A percentile compares a stretch with the other conserved stretches of the same genome.
Conservation (phyloP, 2,797 vertebrate species). For the Pygocentrus nattereri region DNA sequence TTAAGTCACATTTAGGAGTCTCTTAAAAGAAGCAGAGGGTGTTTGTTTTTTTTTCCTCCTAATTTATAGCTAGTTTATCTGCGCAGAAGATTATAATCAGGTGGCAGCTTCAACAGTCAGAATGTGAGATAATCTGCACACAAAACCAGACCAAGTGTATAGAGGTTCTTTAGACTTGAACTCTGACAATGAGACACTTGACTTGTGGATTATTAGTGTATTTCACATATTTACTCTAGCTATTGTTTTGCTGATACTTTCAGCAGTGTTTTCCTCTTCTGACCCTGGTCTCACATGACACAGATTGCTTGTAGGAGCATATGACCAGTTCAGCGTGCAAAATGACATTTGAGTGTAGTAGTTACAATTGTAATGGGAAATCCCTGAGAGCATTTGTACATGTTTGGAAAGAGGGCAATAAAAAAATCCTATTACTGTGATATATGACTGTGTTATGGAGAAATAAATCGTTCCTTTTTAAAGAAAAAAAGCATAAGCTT, state of each 20-base stretch:
- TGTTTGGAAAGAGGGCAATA: not conserved
- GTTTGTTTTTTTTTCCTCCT: slow-evolving; percentile 32
- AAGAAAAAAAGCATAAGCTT: not conserved
- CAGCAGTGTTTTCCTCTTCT: not conserved
- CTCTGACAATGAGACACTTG: slow-evolving; percentile 6
- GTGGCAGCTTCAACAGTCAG: slow-evolving; percentile 35
- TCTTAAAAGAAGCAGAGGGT: not conserved
- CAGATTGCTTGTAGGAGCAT: not conserved
- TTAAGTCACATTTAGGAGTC: not conserved
- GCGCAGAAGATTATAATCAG: slow-evolving; percentile 25
- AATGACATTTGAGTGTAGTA: not conserved
- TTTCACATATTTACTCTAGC: slow-evolving; percentile 14
- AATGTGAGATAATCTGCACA: slow-evolving; percentile 13
- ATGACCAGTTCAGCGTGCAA: slow-evolving; percentile 15
- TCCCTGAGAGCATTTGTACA: not conserved
- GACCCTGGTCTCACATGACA: slow-evolving; percentile 8
- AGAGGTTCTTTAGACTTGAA: not conserved
- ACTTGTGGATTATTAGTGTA: slow-evolving; percentile 20
- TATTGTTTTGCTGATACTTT: not conserved
- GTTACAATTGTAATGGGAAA: slow-evolving; percentile 2
- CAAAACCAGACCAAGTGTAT: not conserved
- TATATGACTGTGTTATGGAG: not conserved
- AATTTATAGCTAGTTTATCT: slow-evolving; percentile 41
- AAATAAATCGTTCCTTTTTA: not conserved
- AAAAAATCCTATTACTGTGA: too few relatives aligned